phyloP scores from a whole-genome alignment of 2,888 invertebrate species.

The Thymelicus acteon region DNA sequence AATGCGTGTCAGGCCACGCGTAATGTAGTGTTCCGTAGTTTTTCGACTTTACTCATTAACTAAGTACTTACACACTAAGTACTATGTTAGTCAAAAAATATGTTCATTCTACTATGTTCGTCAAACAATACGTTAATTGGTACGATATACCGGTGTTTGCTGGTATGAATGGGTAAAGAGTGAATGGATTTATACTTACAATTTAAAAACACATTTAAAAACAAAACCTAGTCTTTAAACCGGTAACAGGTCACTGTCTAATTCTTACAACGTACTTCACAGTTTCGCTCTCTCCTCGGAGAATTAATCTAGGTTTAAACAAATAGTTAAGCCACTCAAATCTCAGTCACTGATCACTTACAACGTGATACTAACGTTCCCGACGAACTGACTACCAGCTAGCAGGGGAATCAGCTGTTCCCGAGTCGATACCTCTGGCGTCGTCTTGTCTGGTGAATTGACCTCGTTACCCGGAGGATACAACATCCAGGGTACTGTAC shows the following conservation, averaged over 20 bases:
- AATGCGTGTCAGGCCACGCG: background rate
- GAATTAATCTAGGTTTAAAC: background rate
- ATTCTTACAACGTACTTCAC: background rate
- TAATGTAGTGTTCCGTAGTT: too few species aligned
- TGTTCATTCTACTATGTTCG: too few species aligned
- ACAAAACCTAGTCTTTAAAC: too few species aligned
- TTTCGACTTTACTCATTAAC: too few species aligned
- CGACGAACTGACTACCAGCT: constrained; percentile 59
- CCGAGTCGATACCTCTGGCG: constrained; percentile 77
- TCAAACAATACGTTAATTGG: too few species aligned
- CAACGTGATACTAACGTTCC: constrained; percentile 50
- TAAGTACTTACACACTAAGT: too few species aligned
- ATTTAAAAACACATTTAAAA: too few species aligned
- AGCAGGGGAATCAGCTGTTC: constrained; percentile 73
- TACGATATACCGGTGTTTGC: too few species aligned
- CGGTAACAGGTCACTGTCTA: background rate
- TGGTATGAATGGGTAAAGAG: too few species aligned
- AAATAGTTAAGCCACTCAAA: background rate
- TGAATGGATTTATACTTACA: too few species aligned
- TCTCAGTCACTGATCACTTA: background rate
- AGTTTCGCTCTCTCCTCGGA: background rate
- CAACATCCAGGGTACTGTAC: constrained; percentile 32
- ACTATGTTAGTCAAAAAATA: too few species aligned
- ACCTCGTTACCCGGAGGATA: constrained; percentile 72
- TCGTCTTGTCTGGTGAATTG: constrained; percentile 74